Base-by-base conservation (phyloP, 2,113 vertebrate genomes). In the Oophaga pumilio region DNA sequence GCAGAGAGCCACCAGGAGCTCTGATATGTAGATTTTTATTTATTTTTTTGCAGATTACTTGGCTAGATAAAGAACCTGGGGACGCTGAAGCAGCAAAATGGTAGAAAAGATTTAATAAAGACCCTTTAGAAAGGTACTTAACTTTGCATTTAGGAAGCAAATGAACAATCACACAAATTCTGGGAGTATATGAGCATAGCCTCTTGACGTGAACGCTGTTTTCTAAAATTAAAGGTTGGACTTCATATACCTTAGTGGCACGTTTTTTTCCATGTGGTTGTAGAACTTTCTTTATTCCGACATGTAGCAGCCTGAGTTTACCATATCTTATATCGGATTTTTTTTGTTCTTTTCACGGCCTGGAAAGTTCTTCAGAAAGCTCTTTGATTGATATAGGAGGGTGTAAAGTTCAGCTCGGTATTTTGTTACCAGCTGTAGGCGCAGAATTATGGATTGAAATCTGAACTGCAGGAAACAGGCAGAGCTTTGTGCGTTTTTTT, bases 361-460 rank as follows among this genome's bases (percentile, higher is more conserved):
- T n/a, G 52, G 59, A 50, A 71, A 82, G 78, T 14, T 9, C 53
- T 74, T 50, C 24, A 60, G 18, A 74, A 28, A 62, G 64, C 60
- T 33, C 77, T 26, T 52, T 87, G 86, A 87, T 87, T 87, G 86
- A 87, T 82, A 74, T 20, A 60, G 33, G 78, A 74, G 52, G 66
- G 86, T 82, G 79, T 87, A 87, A 87, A 87, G 86, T 82, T 87
- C 86, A 82, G 53, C 78, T 62, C 66, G 20, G 86, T 62, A 73
- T 87, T 82, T 62, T 62, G 77, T 87, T 82, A 87, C 86, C 78
- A 82, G 78, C 86, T 81, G 86, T 17, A 87, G 28, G 66, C 56
- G n/a, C 78, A 82, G 66, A 87, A 87, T 87, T 82, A 87, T 87
- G 78, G 86, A 87, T 82, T 87, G 78, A 87, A 82, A 87, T 87